A percentile compares a stretch with the other conserved stretches of the same genome.
Conservation (phyloP, 2,888 invertebrate genomes). For the Nomada hirtipes region DNA sequence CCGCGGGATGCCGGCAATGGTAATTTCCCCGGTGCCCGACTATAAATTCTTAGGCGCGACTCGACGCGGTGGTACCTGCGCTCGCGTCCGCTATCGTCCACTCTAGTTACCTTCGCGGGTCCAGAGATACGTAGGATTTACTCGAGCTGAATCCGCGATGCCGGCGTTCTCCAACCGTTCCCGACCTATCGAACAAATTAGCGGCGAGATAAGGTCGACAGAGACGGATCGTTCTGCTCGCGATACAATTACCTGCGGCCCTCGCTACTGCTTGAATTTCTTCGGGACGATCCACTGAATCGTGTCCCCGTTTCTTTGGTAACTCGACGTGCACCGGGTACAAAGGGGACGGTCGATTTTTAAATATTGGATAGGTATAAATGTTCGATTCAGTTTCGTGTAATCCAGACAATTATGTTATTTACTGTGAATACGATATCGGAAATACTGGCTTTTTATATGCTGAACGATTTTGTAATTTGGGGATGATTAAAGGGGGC, state of each 20-base stretch:
- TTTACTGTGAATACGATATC: too few species aligned
- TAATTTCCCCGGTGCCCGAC: constrained; percentile 55
- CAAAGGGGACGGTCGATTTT: too few species aligned
- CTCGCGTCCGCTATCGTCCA: constrained; percentile 46
- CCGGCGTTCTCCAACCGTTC: constrained; percentile 22
- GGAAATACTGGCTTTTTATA: too few species aligned
- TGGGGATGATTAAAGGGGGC: neutral
- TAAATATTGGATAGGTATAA: too few species aligned
- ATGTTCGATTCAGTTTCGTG: too few species aligned
- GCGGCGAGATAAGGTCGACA: constrained; percentile 81
- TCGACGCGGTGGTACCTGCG: constrained; percentile 28
- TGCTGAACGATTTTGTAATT: neutral
- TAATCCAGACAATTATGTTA: too few species aligned
- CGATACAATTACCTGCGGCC: constrained; percentile 78
- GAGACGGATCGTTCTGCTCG: constrained; percentile 79
- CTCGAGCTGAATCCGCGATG: constrained; percentile 20
- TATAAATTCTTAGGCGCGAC: constrained; percentile 58
- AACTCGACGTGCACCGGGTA: neutral
- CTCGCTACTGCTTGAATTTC: constrained; percentile 43
- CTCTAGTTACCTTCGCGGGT: constrained; percentile 52
- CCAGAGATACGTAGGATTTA: constrained; percentile 48
- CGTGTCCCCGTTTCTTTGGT: neutral
- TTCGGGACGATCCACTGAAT: neutral
- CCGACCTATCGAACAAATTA: constrained; percentile 80
- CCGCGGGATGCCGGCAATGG: constrained; percentile 45